Evolutionary conservation across 2,888 invertebrate species (phyloP).

Genomic region (Ophion obscuratus): DNA sequence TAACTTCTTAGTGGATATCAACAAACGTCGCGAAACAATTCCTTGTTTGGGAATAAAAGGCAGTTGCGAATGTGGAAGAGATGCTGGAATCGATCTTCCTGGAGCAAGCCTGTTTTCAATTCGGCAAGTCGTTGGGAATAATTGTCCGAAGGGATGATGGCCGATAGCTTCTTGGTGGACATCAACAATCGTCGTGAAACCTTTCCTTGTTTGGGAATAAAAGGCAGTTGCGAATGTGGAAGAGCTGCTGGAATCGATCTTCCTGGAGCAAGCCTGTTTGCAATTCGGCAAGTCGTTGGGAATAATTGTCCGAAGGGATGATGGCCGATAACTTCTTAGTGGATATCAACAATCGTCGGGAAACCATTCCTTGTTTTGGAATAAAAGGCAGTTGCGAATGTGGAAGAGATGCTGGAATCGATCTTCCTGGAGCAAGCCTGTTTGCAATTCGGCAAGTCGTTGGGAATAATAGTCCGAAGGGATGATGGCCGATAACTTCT

Average conservation of each 20-base stretch:
- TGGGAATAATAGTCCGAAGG: not conserved
- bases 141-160: not conserved
- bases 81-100: not conserved
- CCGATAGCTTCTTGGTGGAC: not conserved
- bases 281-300: conserved; percentile 1
- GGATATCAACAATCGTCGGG: not conserved
- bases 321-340: not conserved
- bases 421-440: not conserved
- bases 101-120: not conserved
- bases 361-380: not conserved
- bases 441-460: conserved; percentile 18
- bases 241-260: conserved; percentile 1
- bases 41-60: conserved; percentile 1
- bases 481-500: not conserved
- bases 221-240: not conserved
- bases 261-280: not conserved
- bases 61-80: not conserved
- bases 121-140: not conserved
- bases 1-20: not conserved
- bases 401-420: not conserved
- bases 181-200: not conserved
- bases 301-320: not conserved
- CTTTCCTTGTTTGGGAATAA: not conserved
- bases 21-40: not conserved
- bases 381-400: conserved; percentile 9